Conservation (phyloP, 2,888 invertebrate genomes). For the Clivina fossor region DNA sequence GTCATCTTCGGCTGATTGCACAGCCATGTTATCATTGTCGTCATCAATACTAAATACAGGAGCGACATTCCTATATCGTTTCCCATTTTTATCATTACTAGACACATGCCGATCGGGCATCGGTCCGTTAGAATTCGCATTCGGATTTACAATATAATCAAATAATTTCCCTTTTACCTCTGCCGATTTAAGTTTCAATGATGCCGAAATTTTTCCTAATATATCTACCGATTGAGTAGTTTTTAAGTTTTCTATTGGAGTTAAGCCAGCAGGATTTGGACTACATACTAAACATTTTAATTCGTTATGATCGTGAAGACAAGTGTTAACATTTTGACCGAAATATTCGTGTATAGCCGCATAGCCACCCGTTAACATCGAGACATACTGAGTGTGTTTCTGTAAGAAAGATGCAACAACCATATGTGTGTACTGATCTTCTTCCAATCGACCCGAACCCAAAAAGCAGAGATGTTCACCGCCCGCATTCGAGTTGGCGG, state of each 20-base stretch:
- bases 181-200: constrained; percentile 87
- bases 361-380: constrained; percentile 91
- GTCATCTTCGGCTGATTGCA: constrained; percentile 55
- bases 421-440: constrained; percentile 97
- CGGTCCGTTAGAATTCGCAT: constrained; percentile 56
- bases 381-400: constrained; percentile 89
- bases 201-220: constrained; percentile 81
- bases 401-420: constrained; percentile 96
- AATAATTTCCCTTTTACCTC: constrained; percentile 90
- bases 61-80: constrained; percentile 84
- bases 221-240: constrained; percentile 62
- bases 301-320: constrained; percentile 82
- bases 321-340: constrained; percentile 76
- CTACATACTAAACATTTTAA: constrained; percentile 80
- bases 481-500: constrained; percentile 82
- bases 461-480: constrained; percentile 90
- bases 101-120: constrained; percentile 80
- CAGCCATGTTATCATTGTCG: constrained; percentile 65
- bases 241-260: constrained; percentile 42
- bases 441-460: constrained; percentile 90
- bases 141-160: constrained; percentile 92
- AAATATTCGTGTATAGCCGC: constrained; percentile 81
- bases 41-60: constrained; percentile 95
- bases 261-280: constrained; percentile 52
- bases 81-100: constrained; percentile 80